These are phyloP conservation scores for Rhinolophus sinicus DNA, from an alignment of 2,113 vertebrate genomes.

Conservation along the genomic window DNA sequence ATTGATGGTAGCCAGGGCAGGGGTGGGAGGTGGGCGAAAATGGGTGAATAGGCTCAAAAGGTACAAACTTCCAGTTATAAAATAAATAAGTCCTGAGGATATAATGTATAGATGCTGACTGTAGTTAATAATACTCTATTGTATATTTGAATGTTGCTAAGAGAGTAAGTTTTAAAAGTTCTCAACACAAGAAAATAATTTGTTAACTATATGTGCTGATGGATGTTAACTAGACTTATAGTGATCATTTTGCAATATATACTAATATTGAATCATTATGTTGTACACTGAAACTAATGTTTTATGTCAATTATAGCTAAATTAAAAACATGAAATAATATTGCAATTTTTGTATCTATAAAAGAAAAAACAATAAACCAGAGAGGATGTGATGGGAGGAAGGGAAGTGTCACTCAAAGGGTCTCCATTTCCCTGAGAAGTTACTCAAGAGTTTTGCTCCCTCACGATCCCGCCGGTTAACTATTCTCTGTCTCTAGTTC, in stretches of 20 bases:
- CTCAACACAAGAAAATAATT: background rate
- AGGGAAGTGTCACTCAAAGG: background rate
- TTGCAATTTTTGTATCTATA: background rate
- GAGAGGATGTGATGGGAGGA: background rate
- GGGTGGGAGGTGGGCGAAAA: background rate
- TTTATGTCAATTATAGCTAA: background rate
- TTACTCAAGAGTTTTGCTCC: background rate
- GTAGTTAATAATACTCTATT: background rate
- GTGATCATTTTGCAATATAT: background rate
- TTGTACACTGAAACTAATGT: background rate
- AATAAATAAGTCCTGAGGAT: background rate
- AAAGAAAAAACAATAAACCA: background rate
- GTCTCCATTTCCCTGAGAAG: background rate
- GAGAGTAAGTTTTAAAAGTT: background rate
- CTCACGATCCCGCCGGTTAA: background rate
- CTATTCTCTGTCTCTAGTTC: background rate
- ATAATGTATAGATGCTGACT: background rate
- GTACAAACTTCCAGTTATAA: background rate
- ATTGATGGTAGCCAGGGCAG: background rate
- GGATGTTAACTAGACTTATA: background rate
- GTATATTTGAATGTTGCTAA: background rate
- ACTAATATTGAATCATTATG: background rate
- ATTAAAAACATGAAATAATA: background rate
- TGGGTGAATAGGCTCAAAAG: background rate
- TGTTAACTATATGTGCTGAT: background rate